A percentile compares a stretch with the other conserved stretches of the same genome.
Conservation (phyloP, 2,888 invertebrate species). For the Mythimna impura region DNA sequence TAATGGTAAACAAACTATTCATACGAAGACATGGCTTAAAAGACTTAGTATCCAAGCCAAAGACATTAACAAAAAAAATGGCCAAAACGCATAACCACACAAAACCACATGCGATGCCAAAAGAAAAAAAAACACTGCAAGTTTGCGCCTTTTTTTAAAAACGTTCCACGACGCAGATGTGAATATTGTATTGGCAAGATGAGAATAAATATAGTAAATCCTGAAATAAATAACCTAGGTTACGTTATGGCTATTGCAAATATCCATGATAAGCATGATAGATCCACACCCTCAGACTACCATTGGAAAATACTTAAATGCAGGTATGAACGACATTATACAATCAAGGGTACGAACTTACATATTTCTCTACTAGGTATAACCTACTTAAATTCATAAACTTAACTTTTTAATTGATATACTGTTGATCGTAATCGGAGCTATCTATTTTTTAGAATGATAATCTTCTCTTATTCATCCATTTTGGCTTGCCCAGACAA, state of each 20-base stretch:
- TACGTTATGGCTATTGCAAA: slow-evolving; percentile 81
- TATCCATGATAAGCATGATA: slow-evolving; percentile 84
- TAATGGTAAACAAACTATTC: no score
- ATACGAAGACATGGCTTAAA: no score
- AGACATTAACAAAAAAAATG: no score
- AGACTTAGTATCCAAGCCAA: no score
- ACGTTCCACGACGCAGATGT: neutral
- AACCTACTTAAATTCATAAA: neutral
- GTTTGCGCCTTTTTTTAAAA: slow-evolving; percentile 15
- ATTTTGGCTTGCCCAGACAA: slow-evolving; percentile 84
- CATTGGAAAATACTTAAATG: slow-evolving; percentile 89
- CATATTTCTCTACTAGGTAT: slow-evolving; percentile 68
- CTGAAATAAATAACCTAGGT: slow-evolving; percentile 75
- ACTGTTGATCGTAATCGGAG: neutral
- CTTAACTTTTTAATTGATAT: neutral
- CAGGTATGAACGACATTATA: slow-evolving; percentile 77
- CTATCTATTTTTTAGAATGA: slow-evolving; percentile 78
- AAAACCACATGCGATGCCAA: no score
- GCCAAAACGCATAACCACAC: no score
- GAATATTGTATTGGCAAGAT: slow-evolving; percentile 57
- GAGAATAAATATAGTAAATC: slow-evolving; percentile 83
- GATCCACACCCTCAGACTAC: slow-evolving; percentile 85
- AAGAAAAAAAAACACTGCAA: neutral
- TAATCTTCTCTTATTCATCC: slow-evolving; percentile 85
- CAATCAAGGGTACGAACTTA: neutral